Base-by-base conservation (phyloP, 2,888 invertebrate genomes). In the Salpingus planirostris region DNA sequence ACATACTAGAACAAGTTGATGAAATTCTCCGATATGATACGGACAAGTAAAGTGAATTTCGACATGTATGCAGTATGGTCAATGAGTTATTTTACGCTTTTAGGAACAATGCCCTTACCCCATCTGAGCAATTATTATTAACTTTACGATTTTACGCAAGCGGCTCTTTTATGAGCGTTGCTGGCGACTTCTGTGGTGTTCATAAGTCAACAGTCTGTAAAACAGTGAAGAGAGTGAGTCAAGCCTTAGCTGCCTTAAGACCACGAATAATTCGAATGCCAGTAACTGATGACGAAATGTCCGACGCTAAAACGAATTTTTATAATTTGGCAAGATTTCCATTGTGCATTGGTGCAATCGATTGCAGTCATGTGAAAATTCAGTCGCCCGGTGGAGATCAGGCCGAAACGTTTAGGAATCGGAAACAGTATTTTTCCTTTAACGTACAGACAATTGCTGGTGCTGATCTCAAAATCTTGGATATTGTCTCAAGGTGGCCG, bases 131-230 rank as follows among this genome's bases (percentile, higher is more conserved):
- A 15, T 4, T 42, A 14, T 18, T 42, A 3, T 13, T 33, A 11
- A 24, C 36, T 7, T 24, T 42, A 18, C 15, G 29, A 6, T 42
- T 33, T 34, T 39, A 22, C 21, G 36, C 33, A 2, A 36, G 24
- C 3, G 39, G 36, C 11, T 36, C 31, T 2, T 36, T 40, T 30
- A 25, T 40, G 15, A 30, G 24, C 11, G 18, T 28, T 5, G 15
- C 33, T 21, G 42, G 24, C 3, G 39, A 42, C 21, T 37, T 39
- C 30, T 13, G 12, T 13, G 38, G 38, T 4, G 28, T 39, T 3
- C 28, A 34, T 13, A 33, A 31, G 13, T 24, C 40, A 6, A 31
- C 42, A 8, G 40, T 29, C 11, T 28, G 38, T 24, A 21, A 27
- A 18, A 38, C 40, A 8, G 24, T 42, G 8, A 26, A 31, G 15